Conservation (phyloP, 2,888 invertebrate species). For the Bombylius discolor region DNA sequence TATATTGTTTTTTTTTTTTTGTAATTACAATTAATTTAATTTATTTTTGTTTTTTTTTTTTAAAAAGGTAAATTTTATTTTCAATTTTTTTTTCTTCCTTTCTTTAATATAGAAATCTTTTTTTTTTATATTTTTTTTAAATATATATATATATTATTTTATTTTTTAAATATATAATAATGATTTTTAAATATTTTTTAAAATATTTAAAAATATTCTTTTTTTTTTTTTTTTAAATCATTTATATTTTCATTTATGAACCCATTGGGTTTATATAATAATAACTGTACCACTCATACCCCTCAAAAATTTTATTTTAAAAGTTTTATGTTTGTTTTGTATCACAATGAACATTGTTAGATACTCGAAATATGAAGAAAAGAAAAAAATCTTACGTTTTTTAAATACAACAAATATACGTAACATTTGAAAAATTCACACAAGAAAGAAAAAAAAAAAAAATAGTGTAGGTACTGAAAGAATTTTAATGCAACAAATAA, state of each 20-base stretch:
- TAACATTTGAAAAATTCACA: no score
- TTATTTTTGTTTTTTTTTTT: slow-evolving; percentile 1
- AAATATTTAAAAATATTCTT: slow-evolving; percentile 22
- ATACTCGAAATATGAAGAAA: no score
- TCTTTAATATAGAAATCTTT: slow-evolving; percentile 16
- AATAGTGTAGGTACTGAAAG: no score
- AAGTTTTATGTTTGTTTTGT: no score
- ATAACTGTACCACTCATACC: slow-evolving; percentile 27
- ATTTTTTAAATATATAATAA: slow-evolving; percentile 10
- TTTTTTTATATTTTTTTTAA: slow-evolving; percentile 10
- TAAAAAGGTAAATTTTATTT: no score
- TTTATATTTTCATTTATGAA: slow-evolving; percentile 23
- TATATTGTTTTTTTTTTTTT: no score
- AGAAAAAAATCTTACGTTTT: no score
- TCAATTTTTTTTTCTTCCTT: background rate
- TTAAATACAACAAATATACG: no score
- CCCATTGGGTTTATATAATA: slow-evolving; percentile 36
- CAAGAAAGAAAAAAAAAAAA: no score
- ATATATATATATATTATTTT: no score
- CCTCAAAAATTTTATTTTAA: slow-evolving; percentile 10
- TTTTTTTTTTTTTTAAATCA: slow-evolving; percentile 11
- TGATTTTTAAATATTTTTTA: slow-evolving; percentile 20
- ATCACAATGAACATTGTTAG: no score
- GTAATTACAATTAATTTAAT: slow-evolving; percentile 3
- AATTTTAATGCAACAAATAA: no score